Evolutionary conservation across 2,888 invertebrate species (phyloP).

Genomic region (Odontocolon sp.): DNA sequence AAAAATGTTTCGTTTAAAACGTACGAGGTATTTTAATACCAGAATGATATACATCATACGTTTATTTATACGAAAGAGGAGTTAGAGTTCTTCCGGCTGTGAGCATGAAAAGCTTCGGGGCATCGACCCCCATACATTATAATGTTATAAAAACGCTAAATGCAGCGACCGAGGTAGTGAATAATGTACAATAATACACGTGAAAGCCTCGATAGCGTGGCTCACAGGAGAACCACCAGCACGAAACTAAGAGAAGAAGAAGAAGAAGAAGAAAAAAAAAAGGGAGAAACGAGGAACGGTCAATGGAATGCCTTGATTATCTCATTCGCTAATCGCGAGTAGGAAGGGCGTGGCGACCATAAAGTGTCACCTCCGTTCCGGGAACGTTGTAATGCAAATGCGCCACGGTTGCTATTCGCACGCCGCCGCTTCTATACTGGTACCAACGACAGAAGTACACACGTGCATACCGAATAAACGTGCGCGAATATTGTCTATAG

Average conservation of each 20-base stretch:
- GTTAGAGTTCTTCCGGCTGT: background rate
- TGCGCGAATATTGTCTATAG: slow-evolving; percentile 38
- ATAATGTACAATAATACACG: background rate
- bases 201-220: slow-evolving; percentile 1
- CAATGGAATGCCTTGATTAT: slow-evolving; percentile 69
- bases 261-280: background rate
- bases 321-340: slow-evolving; percentile 68
- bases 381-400: slow-evolving; percentile 67
- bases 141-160: background rate
- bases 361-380: slow-evolving; percentile 66
- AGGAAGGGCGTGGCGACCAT: slow-evolving; percentile 66
- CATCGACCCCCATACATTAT: slow-evolving; percentile 5
- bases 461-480: slow-evolving; percentile 27
- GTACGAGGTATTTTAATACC: background rate
- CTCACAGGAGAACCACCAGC: background rate
- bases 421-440: slow-evolving; percentile 56
- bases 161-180: background rate
- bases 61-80: background rate
- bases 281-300: slow-evolving; percentile 42
- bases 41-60: background rate
- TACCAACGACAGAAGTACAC: slow-evolving; percentile 53
- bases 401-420: slow-evolving; percentile 63
- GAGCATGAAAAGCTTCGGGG: slow-evolving; percentile 8
- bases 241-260: background rate
- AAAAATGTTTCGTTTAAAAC: slow-evolving; percentile 3